Evolutionary conservation across 2,888 invertebrate genomes (phyloP), one percentile per base, ranked within the genome.

Genomic region (Nesidiocoris tenuis): DNA sequence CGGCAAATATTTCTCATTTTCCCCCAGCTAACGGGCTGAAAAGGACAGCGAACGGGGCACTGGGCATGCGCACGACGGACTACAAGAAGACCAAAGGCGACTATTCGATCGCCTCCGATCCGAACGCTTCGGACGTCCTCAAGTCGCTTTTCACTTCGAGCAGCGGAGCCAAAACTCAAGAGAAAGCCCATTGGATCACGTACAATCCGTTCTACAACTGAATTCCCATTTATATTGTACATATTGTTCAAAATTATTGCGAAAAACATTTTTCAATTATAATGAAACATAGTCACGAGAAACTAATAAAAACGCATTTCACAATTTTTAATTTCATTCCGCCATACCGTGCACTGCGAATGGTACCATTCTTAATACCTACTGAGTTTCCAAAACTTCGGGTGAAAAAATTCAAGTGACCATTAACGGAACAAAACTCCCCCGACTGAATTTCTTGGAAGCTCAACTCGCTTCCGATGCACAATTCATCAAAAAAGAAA

Each of bases 71-170:
- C 39, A 67, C 39, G 81, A 91, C 92, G 7, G 89, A 89, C 9
- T 87, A 91, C 78, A 91, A 91, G 82, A 93, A 93, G 82, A 88
- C 92, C 0, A 92, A 91, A 83, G 88, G 89, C 1, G 88, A 90
- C 70, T 95, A 94, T 82, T 94, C 93, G 82, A 90, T 98, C 39
- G 94, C 96, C 0, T 90, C 92, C 77, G 97, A 98, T 85, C 94
- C 96, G 0, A 92, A 91, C 81, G 92, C 91, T 2, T 92, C 92
- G 77, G 92, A 94, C 84, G 95, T 95, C 0, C 96, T 93, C 82
- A 99, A 98, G 84, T 97, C 97, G 1, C 84, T 99, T 70, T 99
- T 99, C 82, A 98, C 97, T 0, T 89, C 92, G 7, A 96, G 96
- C 82, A 88, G 92, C 82, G 90, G 89, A 74, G 98, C 97, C 75